Percentiles rank a stretch among this genome's conserved stretches.
phyloP scores from a whole-genome alignment of 2,888 invertebrate species.

The Tuta absoluta region DNA sequence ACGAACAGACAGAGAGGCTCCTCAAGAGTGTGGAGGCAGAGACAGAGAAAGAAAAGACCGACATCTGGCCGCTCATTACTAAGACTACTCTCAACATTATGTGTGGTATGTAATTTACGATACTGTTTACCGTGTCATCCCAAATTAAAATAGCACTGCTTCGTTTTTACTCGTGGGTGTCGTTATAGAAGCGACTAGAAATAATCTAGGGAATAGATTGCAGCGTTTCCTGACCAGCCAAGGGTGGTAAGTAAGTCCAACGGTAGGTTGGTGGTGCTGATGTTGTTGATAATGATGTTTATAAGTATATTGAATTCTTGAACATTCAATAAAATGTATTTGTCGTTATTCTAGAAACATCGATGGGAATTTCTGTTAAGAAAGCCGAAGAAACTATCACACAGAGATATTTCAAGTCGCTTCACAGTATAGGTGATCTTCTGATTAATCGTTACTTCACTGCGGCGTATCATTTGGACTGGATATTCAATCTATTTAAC shows the following conservation, averaged over 20 bases:
- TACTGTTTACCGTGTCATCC: no score
- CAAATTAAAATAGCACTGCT: no score
- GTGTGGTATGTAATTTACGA: conserved; percentile 40
- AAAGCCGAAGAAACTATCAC: conserved; percentile 41
- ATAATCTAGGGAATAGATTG: no score
- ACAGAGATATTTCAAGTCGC: conserved; percentile 63
- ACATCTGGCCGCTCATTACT: conserved; percentile 69
- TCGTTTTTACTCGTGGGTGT: no score
- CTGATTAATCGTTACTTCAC: conserved; percentile 18
- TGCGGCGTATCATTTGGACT: conserved; percentile 24
- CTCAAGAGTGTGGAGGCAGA: conserved; percentile 41
- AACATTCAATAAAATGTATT: no score
- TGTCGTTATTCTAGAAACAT: conserved; percentile 45
- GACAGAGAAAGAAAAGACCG: conserved; percentile 43
- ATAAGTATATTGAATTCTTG: no score
- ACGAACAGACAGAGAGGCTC: conserved; percentile 48
- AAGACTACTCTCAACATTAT: conserved; percentile 41
- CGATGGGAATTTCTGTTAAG: conserved; percentile 77
- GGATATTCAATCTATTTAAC: conserved; percentile 22
- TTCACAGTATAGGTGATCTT: conserved; percentile 48
- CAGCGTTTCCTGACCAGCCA: no score
- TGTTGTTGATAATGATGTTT: background rate
- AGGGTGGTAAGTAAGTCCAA: no score
- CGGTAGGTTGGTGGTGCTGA: background rate
- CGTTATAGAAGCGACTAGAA: no score